phyloP scores from a whole-genome alignment of 92 coral and sea anemone species.

The Anthopleura xanthogrammica region DNA sequence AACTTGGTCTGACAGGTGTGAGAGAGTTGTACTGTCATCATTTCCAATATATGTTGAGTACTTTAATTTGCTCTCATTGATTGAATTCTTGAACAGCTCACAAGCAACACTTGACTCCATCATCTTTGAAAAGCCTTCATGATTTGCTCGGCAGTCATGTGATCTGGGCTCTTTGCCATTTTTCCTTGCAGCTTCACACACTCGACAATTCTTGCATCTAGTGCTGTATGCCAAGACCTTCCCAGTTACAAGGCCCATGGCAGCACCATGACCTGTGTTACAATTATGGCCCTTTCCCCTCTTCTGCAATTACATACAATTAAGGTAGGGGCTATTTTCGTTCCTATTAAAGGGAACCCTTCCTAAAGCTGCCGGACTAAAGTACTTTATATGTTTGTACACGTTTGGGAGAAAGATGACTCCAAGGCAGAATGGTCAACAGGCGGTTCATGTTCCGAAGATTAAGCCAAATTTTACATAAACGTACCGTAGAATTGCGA shows the following conservation, averaged over 20 bases:
- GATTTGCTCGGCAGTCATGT: slow-evolving; percentile 50
- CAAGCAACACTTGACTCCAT: slow-evolving; percentile 37
- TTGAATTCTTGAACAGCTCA: slow-evolving; percentile 27
- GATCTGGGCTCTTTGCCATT: slow-evolving; percentile 15
- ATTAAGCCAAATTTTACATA: too few relatives aligned
- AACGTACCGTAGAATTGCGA: too few relatives aligned
- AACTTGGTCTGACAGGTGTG: not conserved
- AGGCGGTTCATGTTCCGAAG: too few relatives aligned
- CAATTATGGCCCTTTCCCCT: slow-evolving; percentile 20
- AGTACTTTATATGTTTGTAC: too few relatives aligned
- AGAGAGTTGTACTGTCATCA: slow-evolving; percentile 17
- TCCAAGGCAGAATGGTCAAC: too few relatives aligned
- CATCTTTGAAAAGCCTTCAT: slow-evolving; percentile 29
- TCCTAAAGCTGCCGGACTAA: too few relatives aligned
- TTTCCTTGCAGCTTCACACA: slow-evolving; percentile 28
- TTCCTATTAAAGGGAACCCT: too few relatives aligned
- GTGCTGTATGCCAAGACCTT: slow-evolving; percentile 39
- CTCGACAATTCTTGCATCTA: slow-evolving; percentile 41
- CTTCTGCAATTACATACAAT: slow-evolving; percentile 49
- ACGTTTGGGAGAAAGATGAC: too few relatives aligned
- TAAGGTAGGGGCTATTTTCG: too few relatives aligned
- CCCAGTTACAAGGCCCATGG: slow-evolving; percentile 14
- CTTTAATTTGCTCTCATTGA: slow-evolving; percentile 13
- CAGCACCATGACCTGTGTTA: not conserved
- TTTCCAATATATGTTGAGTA: slow-evolving; percentile 21